Evolutionary conservation across 1,140 invertebrate genomes (phyloP), one percentile per base, ranked within the genome.

Genomic region (Micrasema minimum): DNA sequence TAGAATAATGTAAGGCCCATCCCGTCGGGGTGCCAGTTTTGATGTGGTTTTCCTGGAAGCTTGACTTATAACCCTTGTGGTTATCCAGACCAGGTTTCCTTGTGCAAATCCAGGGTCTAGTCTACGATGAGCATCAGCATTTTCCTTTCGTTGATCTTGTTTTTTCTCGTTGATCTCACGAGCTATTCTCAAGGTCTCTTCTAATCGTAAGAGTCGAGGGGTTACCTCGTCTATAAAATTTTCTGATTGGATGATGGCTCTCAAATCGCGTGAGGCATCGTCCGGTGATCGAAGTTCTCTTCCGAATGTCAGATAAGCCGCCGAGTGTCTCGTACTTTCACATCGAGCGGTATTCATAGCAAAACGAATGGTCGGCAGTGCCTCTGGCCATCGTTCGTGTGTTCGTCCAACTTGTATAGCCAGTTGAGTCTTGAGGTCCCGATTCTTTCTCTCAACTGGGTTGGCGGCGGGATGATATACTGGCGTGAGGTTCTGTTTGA

Each of bases 241-340:
- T 14, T 43, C 38, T 12, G 38, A 43, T 43, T 7, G 38, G 38
- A 6, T 43, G 38, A 43, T 43, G 1, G 38, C 38, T 14, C 38
- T 10, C 14, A 43, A 43, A 7, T 43, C 38, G 11, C 38, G 11
- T 10, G 38, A 43, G 2, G 14, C 38, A 43, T 43, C 38, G 14
- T 14, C 14, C 14, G 66, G 57, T 0, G 76, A 77, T 55, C 78
- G 31, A 2, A 78, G 37, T 41, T 79, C 76, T 51, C 77, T 41
- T 5, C 80, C 81, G 18, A 78, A 78, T 5, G 79, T 82, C 5
- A 84, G 38, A 46, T 80, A 78, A 4, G 81, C 81, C 1, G 83
- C 80, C 0, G 79, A 79, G 53, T 74, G 80, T 4, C 77, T 76
- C 0, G 82, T 85, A 0, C 75, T 53, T 11, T 75, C 71, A 45